Evolutionary conservation across 2,888 invertebrate species (phyloP), one percentile per base, ranked within the genome.

Genomic region (Oligia fasciuncula): DNA sequence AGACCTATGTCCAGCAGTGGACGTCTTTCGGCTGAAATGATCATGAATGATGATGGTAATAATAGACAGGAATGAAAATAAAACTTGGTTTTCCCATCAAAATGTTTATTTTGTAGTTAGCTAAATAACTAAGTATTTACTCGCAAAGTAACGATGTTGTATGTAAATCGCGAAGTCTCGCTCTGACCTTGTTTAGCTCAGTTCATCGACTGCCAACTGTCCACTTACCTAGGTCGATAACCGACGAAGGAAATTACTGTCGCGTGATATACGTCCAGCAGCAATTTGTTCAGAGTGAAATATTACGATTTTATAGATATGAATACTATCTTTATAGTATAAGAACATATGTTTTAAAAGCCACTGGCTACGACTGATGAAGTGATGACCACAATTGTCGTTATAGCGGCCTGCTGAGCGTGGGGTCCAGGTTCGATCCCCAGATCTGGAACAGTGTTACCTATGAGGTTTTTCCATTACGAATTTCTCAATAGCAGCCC

Each of bases 161-260:
- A 80, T 79, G 76, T 73, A 68, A 85, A 86, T 80, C 70, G 74
- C 79, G 76, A 70, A 40, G 73, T 83, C 81, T 80, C 81, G 74
- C 57, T 81, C 51, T 70, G 83, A 76, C 87, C 88, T 87, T 86
- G 86, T 67, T 69, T 35, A 76, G 60, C 71, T 69, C 71, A 80
- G 85, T 81, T 87, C 86, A 87, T 76, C 72, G 86, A 88, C 85
- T 79, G 80, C 63, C 78, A 86, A 84, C 80, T 79, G 67, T 40
- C 77, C 87, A 85, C 73, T 79, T 84, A 81, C 73, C 79, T 73
- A 79, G 91, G 91, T 90, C 90, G 84, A 89, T 92, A 85, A 88
- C 90, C 90, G 81, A 69, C 71, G 69, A 72, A 83, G 84, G 54
- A 83, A 89, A 89, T 86, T 86, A 79, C 84, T 67, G 60, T 83